Evolutionary conservation across 2,113 vertebrate genomes (phyloP).

Genomic region (Capreolus pygargus): DNA sequence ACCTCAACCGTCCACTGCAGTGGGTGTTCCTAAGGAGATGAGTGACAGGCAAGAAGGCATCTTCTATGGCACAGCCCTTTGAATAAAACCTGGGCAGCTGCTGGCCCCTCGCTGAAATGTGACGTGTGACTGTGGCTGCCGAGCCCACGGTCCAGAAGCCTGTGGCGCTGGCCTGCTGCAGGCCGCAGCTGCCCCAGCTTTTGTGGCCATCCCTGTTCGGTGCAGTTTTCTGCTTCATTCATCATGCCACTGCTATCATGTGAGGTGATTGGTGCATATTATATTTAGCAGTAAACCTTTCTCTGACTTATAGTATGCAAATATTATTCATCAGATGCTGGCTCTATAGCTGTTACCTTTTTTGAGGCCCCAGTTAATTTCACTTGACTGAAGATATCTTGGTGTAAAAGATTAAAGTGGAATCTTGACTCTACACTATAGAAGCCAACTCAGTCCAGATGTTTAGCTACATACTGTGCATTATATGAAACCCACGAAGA

Average conservation of each 20-base stretch:
- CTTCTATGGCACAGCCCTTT: neutral
- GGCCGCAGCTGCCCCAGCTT: slow-evolving; percentile 2
- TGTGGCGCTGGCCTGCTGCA: neutral
- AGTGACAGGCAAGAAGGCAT: neutral
- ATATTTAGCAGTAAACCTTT: slow-evolving; percentile 13
- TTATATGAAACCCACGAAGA: neutral
- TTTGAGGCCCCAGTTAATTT: neutral
- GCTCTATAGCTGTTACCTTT: slow-evolving; percentile 20
- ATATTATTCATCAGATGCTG: neutral
- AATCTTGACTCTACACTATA: neutral
- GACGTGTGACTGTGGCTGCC: neutral
- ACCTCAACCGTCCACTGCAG: neutral
- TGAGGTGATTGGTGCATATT: neutral
- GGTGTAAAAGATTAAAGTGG: neutral
- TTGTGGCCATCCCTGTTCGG: neutral
- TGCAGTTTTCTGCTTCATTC: slow-evolving; percentile 46
- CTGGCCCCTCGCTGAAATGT: neutral
- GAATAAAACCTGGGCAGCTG: slow-evolving; percentile 31
- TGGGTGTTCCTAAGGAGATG: neutral
- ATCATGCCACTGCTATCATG: neutral
- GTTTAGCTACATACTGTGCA: neutral
- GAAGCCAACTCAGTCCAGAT: neutral
- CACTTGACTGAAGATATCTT: slow-evolving; percentile 18
- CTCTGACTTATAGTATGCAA: neutral
- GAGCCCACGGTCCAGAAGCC: slow-evolving; percentile 25